phyloP scores from a whole-genome alignment of 2,888 invertebrate species.

The Leptopilina drosophilae region DNA sequence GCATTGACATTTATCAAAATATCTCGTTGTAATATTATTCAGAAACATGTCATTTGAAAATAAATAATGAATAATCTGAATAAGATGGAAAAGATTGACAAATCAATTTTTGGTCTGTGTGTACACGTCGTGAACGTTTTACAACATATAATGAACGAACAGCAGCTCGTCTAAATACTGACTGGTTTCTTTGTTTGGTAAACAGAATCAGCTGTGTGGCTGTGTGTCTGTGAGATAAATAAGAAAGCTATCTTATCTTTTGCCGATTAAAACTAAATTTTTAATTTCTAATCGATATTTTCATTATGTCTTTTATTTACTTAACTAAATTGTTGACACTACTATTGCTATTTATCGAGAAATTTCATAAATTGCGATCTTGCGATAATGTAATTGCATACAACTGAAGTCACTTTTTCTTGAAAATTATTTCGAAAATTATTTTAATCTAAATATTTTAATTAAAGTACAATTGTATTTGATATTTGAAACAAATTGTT shows the following conservation, averaged over 20 bases:
- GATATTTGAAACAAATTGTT: too few relatives aligned
- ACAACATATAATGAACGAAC: not conserved
- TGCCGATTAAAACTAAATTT: not conserved
- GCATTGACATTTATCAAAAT: slow-evolving; percentile 13
- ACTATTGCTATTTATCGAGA: too few relatives aligned
- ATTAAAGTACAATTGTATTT: too few relatives aligned
- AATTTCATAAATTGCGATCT: too few relatives aligned
- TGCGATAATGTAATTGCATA: too few relatives aligned
- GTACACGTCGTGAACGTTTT: not conserved
- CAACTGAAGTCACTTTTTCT: too few relatives aligned
- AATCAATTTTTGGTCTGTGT: not conserved
- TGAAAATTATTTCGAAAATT: too few relatives aligned
- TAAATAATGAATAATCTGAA: not conserved
- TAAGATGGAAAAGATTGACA: slow-evolving; percentile 2
- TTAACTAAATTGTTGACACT: too few relatives aligned
- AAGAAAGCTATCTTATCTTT: slow-evolving; percentile 1
- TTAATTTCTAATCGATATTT: too few relatives aligned
- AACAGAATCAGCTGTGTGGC: slow-evolving; percentile 75
- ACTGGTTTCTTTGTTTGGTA: slow-evolving; percentile 75
- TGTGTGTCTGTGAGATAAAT: not conserved
- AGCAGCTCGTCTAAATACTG: slow-evolving; percentile 49
- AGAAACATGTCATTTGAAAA: not conserved
- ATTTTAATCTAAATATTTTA: too few relatives aligned
- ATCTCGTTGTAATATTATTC: not conserved
- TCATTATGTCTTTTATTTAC: too few relatives aligned